Evolutionary conservation across 92 coral and sea anemone species (phyloP).

Genomic region (Paragorgia papillata): DNA sequence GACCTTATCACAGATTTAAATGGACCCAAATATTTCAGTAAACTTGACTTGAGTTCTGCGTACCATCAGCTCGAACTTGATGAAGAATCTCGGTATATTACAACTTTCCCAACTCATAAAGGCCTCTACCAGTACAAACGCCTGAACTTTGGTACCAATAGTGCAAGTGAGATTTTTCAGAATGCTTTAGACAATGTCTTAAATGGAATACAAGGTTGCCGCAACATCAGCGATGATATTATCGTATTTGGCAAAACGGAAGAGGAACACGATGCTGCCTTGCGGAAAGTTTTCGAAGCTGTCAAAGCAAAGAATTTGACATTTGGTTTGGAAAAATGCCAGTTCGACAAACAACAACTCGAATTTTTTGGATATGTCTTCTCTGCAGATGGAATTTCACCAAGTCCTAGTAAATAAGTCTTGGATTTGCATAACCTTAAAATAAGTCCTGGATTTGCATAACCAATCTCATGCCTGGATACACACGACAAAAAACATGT

Average conservation of each 20-base stretch:
- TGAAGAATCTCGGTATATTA: conserved; percentile 54
- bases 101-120: conserved; percentile 58
- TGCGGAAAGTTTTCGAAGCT: no score
- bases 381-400: conserved; percentile 46
- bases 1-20: conserved; percentile 14
- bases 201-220: conserved; percentile 41
- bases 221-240: no score
- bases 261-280: no score
- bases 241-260: no score
- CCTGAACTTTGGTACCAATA: conserved; percentile 5
- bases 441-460: no score
- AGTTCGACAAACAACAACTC: no score
- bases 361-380: no score
- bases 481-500: no score
- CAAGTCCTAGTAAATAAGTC: conserved; percentile 53
- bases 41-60: conserved; percentile 58
- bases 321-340: no score
- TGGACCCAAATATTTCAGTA: conserved; percentile 58
- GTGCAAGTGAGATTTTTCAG: conserved; percentile 57
- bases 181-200: conserved; percentile 43
- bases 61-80: conserved; percentile 63
- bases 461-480: no score
- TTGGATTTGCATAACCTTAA: no score
- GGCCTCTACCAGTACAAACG: conserved; percentile 61
- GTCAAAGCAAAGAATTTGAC: no score